Percentiles rank a stretch among this genome's conserved stretches.
Conservation (phyloP, 2,888 invertebrate genomes). For the Syritta pipiens region DNA sequence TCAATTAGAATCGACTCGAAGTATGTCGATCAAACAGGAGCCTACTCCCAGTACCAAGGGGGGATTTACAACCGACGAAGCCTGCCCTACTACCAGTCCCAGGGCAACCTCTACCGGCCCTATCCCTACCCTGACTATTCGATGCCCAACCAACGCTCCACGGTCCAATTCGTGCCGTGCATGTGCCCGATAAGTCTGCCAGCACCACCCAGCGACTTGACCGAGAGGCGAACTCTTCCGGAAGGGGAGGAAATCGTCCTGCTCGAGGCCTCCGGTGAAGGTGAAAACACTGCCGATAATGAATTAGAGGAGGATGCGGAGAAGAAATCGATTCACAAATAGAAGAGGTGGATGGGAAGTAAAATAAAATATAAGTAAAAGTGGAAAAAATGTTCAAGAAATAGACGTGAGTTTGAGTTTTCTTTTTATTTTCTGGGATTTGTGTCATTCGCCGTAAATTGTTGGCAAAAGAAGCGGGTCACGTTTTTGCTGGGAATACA, state of each 20-base stretch:
- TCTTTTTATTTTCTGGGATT: too few relatives aligned
- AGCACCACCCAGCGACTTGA: constrained; percentile 6
- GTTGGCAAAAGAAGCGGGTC: too few relatives aligned
- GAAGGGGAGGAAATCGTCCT: constrained; percentile 38
- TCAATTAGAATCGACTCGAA: constrained; percentile 16
- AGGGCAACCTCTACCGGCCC: constrained; percentile 73
- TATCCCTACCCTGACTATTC: constrained; percentile 78
- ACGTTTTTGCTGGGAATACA: too few relatives aligned
- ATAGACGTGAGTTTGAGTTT: too few relatives aligned
- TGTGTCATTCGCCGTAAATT: too few relatives aligned
- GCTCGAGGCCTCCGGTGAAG: constrained; percentile 28
- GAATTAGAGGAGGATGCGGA: constrained; percentile 24
- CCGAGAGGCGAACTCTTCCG: constrained; percentile 37
- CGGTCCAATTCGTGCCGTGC: constrained; percentile 76
- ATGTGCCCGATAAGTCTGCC: constrained; percentile 76
- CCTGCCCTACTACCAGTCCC: constrained; percentile 71
- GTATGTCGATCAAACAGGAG: constrained; percentile 34
- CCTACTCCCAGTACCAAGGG: constrained; percentile 44
- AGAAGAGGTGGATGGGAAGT: background rate
- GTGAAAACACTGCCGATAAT: constrained; percentile 33
- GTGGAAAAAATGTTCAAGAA: too few relatives aligned
- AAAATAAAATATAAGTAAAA: background rate
- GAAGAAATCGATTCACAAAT: constrained; percentile 26
- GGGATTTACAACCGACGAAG: constrained; percentile 75
- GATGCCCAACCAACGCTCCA: constrained; percentile 70